Percentiles rank a stretch among this genome's conserved stretches.
These are phyloP conservation scores for Chloroclysta siterata DNA, from an alignment of 2,888 invertebrate genomes.

Conservation along the genomic window DNA sequence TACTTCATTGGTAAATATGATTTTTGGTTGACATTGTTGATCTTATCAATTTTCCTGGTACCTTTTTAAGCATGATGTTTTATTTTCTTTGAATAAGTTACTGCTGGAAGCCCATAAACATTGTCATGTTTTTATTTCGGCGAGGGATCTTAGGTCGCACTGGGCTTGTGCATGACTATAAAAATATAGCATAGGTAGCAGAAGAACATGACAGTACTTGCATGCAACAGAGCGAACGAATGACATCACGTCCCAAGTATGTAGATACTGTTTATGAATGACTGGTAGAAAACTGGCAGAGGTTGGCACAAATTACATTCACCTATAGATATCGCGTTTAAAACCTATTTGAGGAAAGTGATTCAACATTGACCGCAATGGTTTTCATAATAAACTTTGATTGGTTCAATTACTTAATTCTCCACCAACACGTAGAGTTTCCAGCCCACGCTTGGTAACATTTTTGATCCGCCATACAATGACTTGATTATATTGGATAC, in stretches of 20 bases:
- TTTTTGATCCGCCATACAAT: conserved; percentile 47
- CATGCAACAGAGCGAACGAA: conserved; percentile 64
- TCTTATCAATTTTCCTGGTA: conserved; percentile 44
- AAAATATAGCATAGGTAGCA: conserved; percentile 29
- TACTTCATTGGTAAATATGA: conserved; percentile 5
- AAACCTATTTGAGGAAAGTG: conserved; percentile 39
- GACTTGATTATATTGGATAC: conserved; percentile 36
- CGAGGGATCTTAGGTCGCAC: conserved; percentile 50
- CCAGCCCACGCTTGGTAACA: conserved; percentile 50
- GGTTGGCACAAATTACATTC: conserved; percentile 6
- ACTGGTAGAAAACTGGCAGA: conserved; percentile 22
- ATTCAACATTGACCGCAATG: conserved; percentile 55
- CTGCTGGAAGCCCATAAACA: conserved; percentile 62
- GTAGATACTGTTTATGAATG: conserved; percentile 41
- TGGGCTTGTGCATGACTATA: conserved; percentile 48
- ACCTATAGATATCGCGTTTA: not conserved
- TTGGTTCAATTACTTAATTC: conserved; percentile 70
- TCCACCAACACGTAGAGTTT: conserved; percentile 52
- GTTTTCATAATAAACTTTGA: conserved; percentile 60
- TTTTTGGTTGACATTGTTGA: conserved; percentile 21
- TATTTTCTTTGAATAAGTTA: conserved; percentile 43
- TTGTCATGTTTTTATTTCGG: conserved; percentile 71
- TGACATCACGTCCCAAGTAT: conserved; percentile 73
- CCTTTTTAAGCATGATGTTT: conserved; percentile 30
- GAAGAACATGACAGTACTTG: conserved; percentile 44